A percentile compares a stretch with the other conserved stretches of the same genome.
phyloP scores from a whole-genome alignment of 1,140 invertebrate genomes.

The Zaprionus lachaisei region DNA sequence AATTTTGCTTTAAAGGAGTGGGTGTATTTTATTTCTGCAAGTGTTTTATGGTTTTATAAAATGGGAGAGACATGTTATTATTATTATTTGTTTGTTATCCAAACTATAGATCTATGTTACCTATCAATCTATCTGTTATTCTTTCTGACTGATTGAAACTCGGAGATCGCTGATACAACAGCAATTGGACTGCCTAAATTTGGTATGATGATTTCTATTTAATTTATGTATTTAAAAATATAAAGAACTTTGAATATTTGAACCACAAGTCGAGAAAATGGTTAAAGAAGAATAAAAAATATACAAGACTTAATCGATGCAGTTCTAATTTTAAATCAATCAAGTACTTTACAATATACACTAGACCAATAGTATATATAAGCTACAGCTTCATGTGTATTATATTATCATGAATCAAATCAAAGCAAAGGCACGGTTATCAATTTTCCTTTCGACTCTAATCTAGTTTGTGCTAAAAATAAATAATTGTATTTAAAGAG shows the following conservation, averaged over 20 bases:
- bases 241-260: too few species aligned
- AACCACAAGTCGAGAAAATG: too few species aligned
- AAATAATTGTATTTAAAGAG: neutral
- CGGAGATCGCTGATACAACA: neutral
- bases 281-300: too few species aligned
- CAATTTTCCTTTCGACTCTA: neutral
- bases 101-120: too few species aligned
- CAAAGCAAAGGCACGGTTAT: neutral
- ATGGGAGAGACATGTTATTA: too few species aligned
- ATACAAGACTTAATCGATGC: neutral
- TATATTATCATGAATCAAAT: neutral
- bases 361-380: too few species aligned
- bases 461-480: neutral
- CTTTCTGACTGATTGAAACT: too few species aligned
- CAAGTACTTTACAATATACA: neutral
- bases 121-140: neutral
- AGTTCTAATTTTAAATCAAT: neutral
- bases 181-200: neutral
- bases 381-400: too few species aligned
- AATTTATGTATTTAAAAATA: neutral
- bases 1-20: neutral
- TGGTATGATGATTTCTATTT: neutral
- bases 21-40: neutral
- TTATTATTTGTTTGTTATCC: too few species aligned
- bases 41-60: neutral